Conservation (phyloP, 2,113 vertebrate genomes). For the Trachemys scripta region DNA sequence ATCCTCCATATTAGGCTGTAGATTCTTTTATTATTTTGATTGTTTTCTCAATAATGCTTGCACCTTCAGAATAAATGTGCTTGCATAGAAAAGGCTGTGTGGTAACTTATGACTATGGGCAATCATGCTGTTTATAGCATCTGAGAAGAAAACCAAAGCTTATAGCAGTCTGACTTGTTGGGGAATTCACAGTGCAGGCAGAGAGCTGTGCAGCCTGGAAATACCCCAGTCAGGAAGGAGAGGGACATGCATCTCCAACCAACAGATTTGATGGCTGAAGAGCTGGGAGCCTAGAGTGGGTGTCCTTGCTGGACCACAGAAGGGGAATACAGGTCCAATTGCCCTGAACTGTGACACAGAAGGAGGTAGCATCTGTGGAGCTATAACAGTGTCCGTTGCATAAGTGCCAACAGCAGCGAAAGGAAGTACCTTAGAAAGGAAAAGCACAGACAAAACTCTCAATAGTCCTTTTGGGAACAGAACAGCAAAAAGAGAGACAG, state of each 20-base stretch:
- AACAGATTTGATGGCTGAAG: background rate
- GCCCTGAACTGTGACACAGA: background rate
- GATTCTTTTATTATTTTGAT: no score
- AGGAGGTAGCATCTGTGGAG: background rate
- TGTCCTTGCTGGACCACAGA: background rate
- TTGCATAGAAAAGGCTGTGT: background rate
- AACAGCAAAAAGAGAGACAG: background rate
- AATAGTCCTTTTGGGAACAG: background rate
- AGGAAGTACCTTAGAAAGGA: background rate
- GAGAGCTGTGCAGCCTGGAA: background rate
- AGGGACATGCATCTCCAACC: background rate
- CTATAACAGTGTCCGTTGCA: background rate
- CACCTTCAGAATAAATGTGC: background rate
- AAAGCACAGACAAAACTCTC: background rate
- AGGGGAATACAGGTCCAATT: background rate
- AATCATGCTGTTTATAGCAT: background rate
- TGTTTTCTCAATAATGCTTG: background rate
- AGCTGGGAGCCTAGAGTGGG: background rate
- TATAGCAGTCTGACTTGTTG: background rate
- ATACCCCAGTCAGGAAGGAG: background rate
- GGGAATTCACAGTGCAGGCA: background rate
- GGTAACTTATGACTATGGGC: background rate
- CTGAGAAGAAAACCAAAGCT: background rate
- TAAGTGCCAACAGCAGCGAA: background rate
- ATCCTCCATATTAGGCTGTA: no score